These are phyloP conservation scores for Drosophila monieri DNA, from an alignment of 2,888 invertebrate genomes.

Conservation along the genomic window DNA sequence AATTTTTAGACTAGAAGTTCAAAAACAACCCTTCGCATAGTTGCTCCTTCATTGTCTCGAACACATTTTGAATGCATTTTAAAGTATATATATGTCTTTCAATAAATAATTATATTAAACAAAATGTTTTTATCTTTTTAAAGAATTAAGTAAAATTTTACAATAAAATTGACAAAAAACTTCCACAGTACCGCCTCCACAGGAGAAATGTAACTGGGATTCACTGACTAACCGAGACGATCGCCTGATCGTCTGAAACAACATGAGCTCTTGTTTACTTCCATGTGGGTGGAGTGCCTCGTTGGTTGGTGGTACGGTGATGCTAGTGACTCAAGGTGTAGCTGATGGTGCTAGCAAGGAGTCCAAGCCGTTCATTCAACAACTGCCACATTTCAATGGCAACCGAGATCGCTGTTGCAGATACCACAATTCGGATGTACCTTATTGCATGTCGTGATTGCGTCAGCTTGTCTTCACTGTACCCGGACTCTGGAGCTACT, in stretches of 20 bases:
- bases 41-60: too few species aligned
- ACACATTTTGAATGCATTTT: too few species aligned
- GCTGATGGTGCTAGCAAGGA: slow-evolving; percentile 41
- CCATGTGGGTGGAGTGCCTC: slow-evolving; percentile 77
- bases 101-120: too few species aligned
- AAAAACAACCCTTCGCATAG: too few species aligned
- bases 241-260: slow-evolving; percentile 81
- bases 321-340: slow-evolving; percentile 22
- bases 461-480: slow-evolving; percentile 69
- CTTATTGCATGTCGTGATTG: slow-evolving; percentile 79
- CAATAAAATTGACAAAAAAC: background rate
- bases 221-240: slow-evolving; percentile 17
- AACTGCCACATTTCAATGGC: slow-evolving; percentile 54
- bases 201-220: slow-evolving; percentile 38
- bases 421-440: slow-evolving; percentile 70
- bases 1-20: too few species aligned
- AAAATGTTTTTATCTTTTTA: too few species aligned
- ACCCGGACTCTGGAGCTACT: slow-evolving; percentile 57
- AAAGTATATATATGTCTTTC: too few species aligned
- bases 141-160: background rate
- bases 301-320: slow-evolving; percentile 7
- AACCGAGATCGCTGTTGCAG: slow-evolving; percentile 61
- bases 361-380: slow-evolving; percentile 36
- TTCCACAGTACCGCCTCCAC: slow-evolving; percentile 36
- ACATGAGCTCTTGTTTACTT: slow-evolving; percentile 75